Evolutionary conservation across 2,888 invertebrate genomes (phyloP).

Genomic region (Embidobia sp.): DNA sequence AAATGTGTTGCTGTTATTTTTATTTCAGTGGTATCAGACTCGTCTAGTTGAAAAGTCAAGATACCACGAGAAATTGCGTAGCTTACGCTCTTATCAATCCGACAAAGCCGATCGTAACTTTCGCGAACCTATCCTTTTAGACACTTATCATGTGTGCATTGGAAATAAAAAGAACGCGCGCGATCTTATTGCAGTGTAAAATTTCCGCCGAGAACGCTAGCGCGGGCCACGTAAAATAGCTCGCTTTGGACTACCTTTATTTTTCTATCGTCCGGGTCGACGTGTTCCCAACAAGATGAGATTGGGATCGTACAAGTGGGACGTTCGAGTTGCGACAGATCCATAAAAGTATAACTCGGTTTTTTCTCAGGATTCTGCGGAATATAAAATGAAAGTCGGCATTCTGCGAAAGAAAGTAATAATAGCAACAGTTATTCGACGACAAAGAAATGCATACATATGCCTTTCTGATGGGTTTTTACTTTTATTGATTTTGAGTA

Average conservation of each 20-base stretch:
- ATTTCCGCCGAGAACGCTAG: constrained; percentile 17
- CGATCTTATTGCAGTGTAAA: constrained; percentile 27
- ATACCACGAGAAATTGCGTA: constrained; percentile 46
- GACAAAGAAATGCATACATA: constrained; percentile 34
- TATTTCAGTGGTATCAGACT: constrained; percentile 46
- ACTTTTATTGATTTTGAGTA: constrained; percentile 43
- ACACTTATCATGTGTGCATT: constrained; percentile 52
- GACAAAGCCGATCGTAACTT: constrained; percentile 59
- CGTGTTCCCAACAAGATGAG: constrained; percentile 3
- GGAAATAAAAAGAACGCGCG: constrained; percentile 21
- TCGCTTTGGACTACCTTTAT: constrained; percentile 18
- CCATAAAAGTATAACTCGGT: constrained; percentile 28
- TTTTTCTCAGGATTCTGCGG: constrained; percentile 14
- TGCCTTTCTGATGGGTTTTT: constrained; percentile 38
- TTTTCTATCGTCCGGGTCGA: constrained; percentile 21
- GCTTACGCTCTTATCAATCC: constrained; percentile 57
- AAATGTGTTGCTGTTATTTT: constrained; percentile 52
- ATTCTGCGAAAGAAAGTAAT: constrained; percentile 21
- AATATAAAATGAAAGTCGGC: constrained; percentile 38
- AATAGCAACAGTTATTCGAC: constrained; percentile 47
- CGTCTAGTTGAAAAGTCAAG: constrained; percentile 57
- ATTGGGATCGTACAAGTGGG: constrained; percentile 20
- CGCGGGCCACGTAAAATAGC: constrained; percentile 10
- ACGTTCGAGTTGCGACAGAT: constrained; percentile 24
- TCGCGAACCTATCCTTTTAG: constrained; percentile 36